Conservation (phyloP, 2,888 invertebrate species). For the Sinohyriopsis cumingii region DNA sequence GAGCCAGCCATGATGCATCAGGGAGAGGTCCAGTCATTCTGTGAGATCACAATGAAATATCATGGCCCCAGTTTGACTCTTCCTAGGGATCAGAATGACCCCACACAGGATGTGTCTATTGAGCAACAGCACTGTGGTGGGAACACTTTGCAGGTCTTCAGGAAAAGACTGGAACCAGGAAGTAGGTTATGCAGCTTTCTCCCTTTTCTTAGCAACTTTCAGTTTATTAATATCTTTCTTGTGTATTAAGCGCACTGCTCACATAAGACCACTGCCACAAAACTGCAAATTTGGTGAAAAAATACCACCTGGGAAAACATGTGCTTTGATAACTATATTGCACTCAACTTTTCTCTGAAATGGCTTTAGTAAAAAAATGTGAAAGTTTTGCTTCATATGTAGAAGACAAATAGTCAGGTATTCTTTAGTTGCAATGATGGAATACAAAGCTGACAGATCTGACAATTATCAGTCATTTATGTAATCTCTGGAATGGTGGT, state of each 20-base stretch:
- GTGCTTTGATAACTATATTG: too few species aligned
- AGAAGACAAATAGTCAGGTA: too few species aligned
- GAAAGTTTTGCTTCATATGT: too few species aligned
- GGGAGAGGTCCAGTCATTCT: slow-evolving; percentile 59
- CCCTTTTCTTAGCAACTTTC: background rate
- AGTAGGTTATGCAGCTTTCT: slow-evolving; percentile 33
- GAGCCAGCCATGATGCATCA: slow-evolving; percentile 65
- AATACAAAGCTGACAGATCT: too few species aligned
- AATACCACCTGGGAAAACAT: too few species aligned
- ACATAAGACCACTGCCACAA: too few species aligned
- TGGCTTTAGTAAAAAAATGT: too few species aligned
- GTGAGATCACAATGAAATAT: slow-evolving; percentile 68
- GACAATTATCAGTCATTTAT: too few species aligned
- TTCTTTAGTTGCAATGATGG: too few species aligned
- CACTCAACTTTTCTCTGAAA: too few species aligned
- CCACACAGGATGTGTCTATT: slow-evolving; percentile 65
- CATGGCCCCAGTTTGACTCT: slow-evolving; percentile 65
- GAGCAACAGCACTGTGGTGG: slow-evolving; percentile 73
- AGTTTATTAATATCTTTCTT: background rate
- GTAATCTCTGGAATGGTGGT: too few species aligned
- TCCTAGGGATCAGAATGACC: slow-evolving; percentile 61
- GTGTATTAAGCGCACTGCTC: background rate
- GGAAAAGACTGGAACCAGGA: slow-evolving; percentile 58
- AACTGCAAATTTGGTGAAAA: too few species aligned
- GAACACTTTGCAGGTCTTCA: slow-evolving; percentile 70